Evolutionary conservation across 2,888 invertebrate species (phyloP).

Genomic region (Petrolisthes cinctipes): DNA sequence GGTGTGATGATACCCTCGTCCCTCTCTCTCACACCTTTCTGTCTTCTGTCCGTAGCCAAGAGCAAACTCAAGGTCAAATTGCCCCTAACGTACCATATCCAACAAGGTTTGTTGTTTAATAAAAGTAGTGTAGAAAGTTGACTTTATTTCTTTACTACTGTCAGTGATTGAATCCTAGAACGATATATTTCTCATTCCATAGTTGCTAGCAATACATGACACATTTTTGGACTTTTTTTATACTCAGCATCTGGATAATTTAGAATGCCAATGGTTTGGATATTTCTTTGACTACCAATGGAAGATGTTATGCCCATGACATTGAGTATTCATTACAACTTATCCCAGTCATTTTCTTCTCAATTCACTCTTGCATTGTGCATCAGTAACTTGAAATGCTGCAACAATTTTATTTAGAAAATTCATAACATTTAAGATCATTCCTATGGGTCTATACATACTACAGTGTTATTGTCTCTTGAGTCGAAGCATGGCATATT

Average conservation of each 20-base stretch:
- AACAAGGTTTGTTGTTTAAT: slow-evolving; percentile 58
- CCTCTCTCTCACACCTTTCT: slow-evolving; percentile 43
- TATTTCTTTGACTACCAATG: slow-evolving; percentile 41
- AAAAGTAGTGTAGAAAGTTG: slow-evolving; percentile 53
- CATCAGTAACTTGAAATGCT: slow-evolving; percentile 56
- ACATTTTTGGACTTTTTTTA: slow-evolving; percentile 45
- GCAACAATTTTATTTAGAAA: slow-evolving; percentile 2
- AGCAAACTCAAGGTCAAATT: slow-evolving; percentile 63
- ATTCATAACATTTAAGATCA: slow-evolving; percentile 9
- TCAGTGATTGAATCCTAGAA: slow-evolving; percentile 33
- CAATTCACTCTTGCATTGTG: slow-evolving; percentile 50
- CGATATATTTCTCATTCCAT: slow-evolving; percentile 49
- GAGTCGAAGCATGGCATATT: background rate
- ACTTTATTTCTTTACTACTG: slow-evolving; percentile 33
- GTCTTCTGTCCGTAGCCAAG: slow-evolving; percentile 62
- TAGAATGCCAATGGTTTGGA: slow-evolving; percentile 49
- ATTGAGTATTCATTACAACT: slow-evolving; percentile 34
- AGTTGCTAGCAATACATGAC: slow-evolving; percentile 57
- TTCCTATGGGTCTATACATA: background rate
- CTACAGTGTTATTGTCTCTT: background rate
- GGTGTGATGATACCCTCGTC: background rate
- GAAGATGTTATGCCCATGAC: slow-evolving; percentile 40
- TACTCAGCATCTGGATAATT: slow-evolving; percentile 48
- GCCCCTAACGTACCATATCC: slow-evolving; percentile 64
- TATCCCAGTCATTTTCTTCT: slow-evolving; percentile 32